Evolutionary conservation across 2,113 vertebrate species (phyloP), one percentile per base, ranked within the genome.

Genomic region (Erythrocebus patas): DNA sequence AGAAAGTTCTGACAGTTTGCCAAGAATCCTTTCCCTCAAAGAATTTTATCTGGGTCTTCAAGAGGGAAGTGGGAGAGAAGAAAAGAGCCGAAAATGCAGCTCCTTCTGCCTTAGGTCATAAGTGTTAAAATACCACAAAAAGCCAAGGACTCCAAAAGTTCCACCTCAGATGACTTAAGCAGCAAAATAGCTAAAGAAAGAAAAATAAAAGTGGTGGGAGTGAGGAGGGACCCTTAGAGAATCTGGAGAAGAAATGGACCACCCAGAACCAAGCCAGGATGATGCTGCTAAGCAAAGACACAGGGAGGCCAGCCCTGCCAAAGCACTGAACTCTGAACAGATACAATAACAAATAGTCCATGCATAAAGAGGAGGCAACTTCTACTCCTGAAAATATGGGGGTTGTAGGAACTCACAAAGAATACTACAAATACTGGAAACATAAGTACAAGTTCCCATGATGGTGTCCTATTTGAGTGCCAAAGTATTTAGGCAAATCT

Each of bases 41-140:
- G 79, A 99, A 99, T 98, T 99, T 99, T 98, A 99, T 99, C 97
- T 99, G 99, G 99, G 99, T 99, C 99, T 99, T 1, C 98, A 38
- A 99, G 98, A 97, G 95, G 97, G 91, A 98, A 98, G 50, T 40
- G 25, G 1, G 97, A 98, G n/a, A 98, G 97, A 96, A 97, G 81
- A 95, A 98, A 98, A 97, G 59, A 90, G 27, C 91, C 40, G 48
- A 97, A 98, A 92, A 98, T 96, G 86, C 95, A 97, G 97, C 94
- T 22, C 98, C 98, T 61, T 97, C 98, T 22, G 13, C 94, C 96
- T 96, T 89, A 84, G 50, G 96, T 45, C 98, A 88, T 3, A 96
- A 35, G 2, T 96, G 93, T 81, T 97, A 66, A 8, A 93, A 97
- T 95, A 98, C 68, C 97, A 98, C 61, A 98, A 98, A 86, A 98